A percentile compares a stretch with the other conserved stretches of the same genome.
These are phyloP conservation scores for Carcinoscorpius rotundicauda DNA, from an alignment of 1,140 invertebrate genomes.

Conservation along the genomic window DNA sequence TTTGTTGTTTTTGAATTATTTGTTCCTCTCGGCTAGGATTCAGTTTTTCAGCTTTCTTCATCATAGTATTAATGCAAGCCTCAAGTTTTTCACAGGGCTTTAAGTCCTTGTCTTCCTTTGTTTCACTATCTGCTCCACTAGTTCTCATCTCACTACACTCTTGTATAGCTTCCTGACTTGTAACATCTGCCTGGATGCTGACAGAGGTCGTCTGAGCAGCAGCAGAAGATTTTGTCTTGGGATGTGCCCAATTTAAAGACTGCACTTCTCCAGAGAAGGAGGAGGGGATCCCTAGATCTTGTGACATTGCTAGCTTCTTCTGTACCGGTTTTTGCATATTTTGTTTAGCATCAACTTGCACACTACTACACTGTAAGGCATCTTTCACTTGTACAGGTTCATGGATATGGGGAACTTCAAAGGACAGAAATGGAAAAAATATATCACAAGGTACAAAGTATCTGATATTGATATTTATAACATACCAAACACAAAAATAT, in stretches of 20 bases:
- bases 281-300: constrained; percentile 19
- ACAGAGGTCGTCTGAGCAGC: constrained; percentile 14
- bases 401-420: constrained; percentile 69
- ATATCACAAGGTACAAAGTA: too few species aligned
- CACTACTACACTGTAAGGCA: constrained; percentile 43
- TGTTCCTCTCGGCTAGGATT: constrained; percentile 46
- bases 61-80: constrained; percentile 35
- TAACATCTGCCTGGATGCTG: constrained; percentile 13
- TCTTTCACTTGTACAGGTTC: constrained; percentile 71
- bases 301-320: constrained; percentile 12
- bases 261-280: constrained; percentile 15
- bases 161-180: not conserved
- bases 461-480: too few species aligned
- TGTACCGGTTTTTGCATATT: constrained; percentile 9
- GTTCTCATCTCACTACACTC: constrained; percentile 7
- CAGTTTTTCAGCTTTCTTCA: constrained; percentile 31
- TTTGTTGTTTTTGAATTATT: constrained; percentile 57
- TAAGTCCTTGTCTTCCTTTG: constrained; percentile 24
- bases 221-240: constrained; percentile 12
- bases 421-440: not conserved
- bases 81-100: constrained; percentile 33
- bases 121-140: constrained; percentile 16
- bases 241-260: not conserved
- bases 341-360: constrained; percentile 11
- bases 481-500: too few species aligned